Percentiles rank a stretch among this genome's conserved stretches.
Conservation (phyloP, 2,113 vertebrate species). For the Oryzias melastigma region DNA sequence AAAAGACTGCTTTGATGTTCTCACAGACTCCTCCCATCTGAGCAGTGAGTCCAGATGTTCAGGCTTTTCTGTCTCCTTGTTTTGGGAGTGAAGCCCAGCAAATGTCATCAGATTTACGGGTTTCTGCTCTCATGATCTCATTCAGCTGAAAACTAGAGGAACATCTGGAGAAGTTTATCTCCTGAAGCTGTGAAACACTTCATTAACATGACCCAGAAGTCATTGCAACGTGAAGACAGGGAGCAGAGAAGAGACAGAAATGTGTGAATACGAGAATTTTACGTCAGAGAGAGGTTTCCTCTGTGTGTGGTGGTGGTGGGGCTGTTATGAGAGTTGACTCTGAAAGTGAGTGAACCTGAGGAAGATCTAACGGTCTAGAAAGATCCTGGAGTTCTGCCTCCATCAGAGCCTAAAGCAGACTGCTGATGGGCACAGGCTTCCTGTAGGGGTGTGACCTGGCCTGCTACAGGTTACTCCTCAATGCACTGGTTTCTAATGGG, state of each 20-base stretch:
- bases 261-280: constrained; percentile 38
- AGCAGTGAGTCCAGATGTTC: no score
- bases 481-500: constrained; percentile 59
- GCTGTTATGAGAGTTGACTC: constrained; percentile 28
- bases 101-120: no score
- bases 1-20: no score
- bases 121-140: no score
- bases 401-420: no score
- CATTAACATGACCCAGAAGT: constrained; percentile 39
- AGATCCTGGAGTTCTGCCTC: constrained; percentile 19
- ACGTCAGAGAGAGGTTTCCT: constrained; percentile 41
- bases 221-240: constrained; percentile 17
- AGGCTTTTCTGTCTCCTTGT: no score
- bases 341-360: constrained; percentile 23
- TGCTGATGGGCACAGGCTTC: constrained; percentile 9
- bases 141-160: no score
- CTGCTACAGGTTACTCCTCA: constrained; percentile 59
- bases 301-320: constrained; percentile 23
- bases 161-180: no score
- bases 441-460: constrained; percentile 29
- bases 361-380: constrained; percentile 38
- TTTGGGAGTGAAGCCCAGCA: no score
- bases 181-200: constrained; percentile 14
- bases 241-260: constrained; percentile 22
- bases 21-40: no score